phyloP scores from a whole-genome alignment of 2,797 vertebrate species.

The Pipistrellus kuhlii region DNA sequence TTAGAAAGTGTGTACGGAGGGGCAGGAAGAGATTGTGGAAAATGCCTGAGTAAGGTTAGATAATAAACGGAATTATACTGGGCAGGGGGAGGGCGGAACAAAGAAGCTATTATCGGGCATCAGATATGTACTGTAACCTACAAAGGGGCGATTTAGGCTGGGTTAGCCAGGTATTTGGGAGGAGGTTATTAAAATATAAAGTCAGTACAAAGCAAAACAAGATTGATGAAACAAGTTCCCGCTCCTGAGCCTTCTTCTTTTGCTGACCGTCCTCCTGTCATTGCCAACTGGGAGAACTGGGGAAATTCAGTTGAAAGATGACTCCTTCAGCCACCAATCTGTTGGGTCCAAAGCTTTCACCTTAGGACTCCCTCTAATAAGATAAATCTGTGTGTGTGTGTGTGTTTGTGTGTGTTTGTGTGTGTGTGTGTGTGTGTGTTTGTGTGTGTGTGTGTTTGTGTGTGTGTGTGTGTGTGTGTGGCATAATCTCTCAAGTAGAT shows the following conservation, averaged over 20 bases:
- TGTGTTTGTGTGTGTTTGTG: too few relatives aligned
- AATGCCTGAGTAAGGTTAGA: constrained; percentile 68
- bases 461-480: too few relatives aligned
- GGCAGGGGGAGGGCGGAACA: constrained; percentile 56
- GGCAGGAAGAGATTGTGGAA: constrained; percentile 59
- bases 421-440: too few relatives aligned
- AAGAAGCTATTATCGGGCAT: constrained; percentile 73
- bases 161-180: constrained; percentile 27
- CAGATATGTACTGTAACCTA: constrained; percentile 23
- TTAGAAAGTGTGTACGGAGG: constrained; percentile 39
- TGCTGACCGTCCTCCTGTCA: background rate
- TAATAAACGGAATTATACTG: constrained; percentile 53
- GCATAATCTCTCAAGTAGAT: background rate
- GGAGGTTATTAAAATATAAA: constrained; percentile 61
- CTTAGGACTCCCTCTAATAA: background rate
- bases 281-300: background rate
- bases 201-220: constrained; percentile 3
- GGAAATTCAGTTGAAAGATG: background rate
- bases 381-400: background rate
- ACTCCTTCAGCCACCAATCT: background rate
- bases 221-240: background rate
- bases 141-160: constrained; percentile 36
- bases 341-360: constrained; percentile 9
- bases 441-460: too few relatives aligned
- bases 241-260: background rate